Conservation (phyloP, 2,113 vertebrate genomes). For the Brachyhypopomus occidentalis region DNA sequence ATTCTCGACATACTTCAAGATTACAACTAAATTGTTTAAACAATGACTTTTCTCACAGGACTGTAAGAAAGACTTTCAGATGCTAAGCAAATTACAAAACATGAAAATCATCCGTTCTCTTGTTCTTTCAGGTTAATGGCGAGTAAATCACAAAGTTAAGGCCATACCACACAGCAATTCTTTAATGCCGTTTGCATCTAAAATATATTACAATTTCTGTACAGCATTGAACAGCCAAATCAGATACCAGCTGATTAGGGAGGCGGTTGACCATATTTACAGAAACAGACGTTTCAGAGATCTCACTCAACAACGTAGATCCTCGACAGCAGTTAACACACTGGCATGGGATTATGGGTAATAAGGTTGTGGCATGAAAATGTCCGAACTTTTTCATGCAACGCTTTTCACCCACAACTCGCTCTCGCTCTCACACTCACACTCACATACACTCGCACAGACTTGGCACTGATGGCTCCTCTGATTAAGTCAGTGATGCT, state of each 20-base stretch:
- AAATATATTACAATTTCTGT: slow-evolving; percentile 76
- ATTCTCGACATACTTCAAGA: background rate
- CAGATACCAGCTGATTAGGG: slow-evolving; percentile 58
- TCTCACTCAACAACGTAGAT: slow-evolving; percentile 47
- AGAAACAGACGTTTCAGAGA: slow-evolving; percentile 29
- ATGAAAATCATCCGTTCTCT: background rate
- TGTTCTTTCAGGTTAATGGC: no score
- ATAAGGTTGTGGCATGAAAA: slow-evolving; percentile 43
- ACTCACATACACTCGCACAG: slow-evolving; percentile 26
- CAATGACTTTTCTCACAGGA: background rate
- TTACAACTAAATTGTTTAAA: background rate
- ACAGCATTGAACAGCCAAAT: slow-evolving; percentile 61
- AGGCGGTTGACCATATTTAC: slow-evolving; percentile 44
- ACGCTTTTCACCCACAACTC: slow-evolving; percentile 13
- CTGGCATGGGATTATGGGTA: slow-evolving; percentile 34
- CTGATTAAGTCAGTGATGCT: slow-evolving; percentile 45
- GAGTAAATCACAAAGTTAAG: slow-evolving; percentile 18
- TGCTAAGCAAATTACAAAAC: background rate
- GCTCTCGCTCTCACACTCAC: slow-evolving; percentile 21
- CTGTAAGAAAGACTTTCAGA: background rate
- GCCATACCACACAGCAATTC: slow-evolving; percentile 40
- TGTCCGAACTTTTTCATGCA: background rate
- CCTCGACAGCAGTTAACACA: slow-evolving; percentile 21
- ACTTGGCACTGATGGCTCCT: slow-evolving; percentile 66
- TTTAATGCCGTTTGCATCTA: slow-evolving; percentile 61